phyloP scores from a whole-genome alignment of 1,140 invertebrate genomes.

The Rhopalosiphum maidis region DNA sequence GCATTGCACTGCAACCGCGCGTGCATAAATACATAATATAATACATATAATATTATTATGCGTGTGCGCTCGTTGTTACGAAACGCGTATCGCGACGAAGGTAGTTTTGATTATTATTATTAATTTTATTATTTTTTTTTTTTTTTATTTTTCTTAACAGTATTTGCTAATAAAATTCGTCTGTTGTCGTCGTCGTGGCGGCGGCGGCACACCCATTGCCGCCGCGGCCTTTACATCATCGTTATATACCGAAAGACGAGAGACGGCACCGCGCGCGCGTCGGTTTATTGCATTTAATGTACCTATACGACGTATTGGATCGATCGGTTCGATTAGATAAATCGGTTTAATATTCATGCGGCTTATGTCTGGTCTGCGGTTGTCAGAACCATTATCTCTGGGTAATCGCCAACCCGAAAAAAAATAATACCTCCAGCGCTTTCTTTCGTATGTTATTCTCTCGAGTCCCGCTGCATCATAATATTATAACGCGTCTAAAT shows the following conservation, averaged over 20 bases:
- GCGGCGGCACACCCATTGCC: neutral
- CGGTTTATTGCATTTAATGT: neutral
- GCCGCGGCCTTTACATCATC: neutral
- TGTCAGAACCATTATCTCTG: neutral
- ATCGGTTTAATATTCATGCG: slow-evolving; percentile 25
- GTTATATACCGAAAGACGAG: slow-evolving; percentile 5
- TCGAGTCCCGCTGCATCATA: neutral
- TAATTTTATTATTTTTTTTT: neutral
- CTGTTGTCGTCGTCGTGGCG: neutral
- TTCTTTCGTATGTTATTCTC: neutral
- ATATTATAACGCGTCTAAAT: neutral
- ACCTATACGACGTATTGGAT: neutral
- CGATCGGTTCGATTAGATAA: slow-evolving; percentile 28
- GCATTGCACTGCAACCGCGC: neutral
- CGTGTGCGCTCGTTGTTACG: neutral
- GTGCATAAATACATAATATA: neutral
- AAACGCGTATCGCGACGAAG: neutral
- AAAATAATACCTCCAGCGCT: neutral
- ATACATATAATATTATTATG: neutral
- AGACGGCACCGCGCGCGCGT: neutral
- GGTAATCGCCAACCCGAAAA: slow-evolving; percentile 6
- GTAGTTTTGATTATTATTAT: neutral
- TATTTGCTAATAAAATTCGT: slow-evolving; percentile 29
- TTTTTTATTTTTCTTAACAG: neutral
- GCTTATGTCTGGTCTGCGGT: neutral